Evolutionary conservation across 2,888 invertebrate species (phyloP).

Genomic region (Drosophila eohydei): DNA sequence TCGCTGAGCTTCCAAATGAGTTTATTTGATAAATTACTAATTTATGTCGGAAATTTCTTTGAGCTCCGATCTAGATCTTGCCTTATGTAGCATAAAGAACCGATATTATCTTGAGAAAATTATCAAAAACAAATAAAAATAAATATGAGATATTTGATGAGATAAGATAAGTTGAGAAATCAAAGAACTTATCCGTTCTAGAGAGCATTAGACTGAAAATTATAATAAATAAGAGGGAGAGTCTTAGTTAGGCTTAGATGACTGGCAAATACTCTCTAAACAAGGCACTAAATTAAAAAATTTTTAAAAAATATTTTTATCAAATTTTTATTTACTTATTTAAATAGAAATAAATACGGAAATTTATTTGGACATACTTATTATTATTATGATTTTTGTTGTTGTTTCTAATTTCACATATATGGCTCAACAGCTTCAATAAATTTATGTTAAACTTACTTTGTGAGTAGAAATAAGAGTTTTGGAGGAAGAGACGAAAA

Average conservation of each 20-base stretch:
- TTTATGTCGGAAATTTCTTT: conserved; percentile 26
- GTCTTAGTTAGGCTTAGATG: too few species aligned
- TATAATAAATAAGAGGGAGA: not conserved
- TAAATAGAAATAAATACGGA: too few species aligned
- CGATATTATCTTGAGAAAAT: conserved; percentile 1
- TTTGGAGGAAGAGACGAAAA: too few species aligned
- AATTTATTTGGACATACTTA: too few species aligned
- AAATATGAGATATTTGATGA: not conserved
- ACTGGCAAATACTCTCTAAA: not conserved
- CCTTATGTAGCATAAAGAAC: not conserved
- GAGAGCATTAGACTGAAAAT: not conserved
- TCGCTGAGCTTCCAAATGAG: conserved; percentile 15
- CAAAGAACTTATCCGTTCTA: not conserved
- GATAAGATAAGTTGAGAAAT: conserved; percentile 1
- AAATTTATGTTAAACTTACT: too few species aligned
- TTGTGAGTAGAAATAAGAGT: too few species aligned
- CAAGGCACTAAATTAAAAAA: not conserved
- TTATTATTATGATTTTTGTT: too few species aligned
- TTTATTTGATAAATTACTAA: conserved; percentile 45
- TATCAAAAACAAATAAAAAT: not conserved
- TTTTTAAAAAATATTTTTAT: too few species aligned
- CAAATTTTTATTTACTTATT: too few species aligned
- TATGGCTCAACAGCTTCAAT: too few species aligned
- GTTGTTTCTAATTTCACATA: too few species aligned
- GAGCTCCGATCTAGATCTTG: conserved; percentile 1